These are phyloP conservation scores for Lochmaea capreae DNA, from an alignment of 2,888 invertebrate species.

Conservation along the genomic window DNA sequence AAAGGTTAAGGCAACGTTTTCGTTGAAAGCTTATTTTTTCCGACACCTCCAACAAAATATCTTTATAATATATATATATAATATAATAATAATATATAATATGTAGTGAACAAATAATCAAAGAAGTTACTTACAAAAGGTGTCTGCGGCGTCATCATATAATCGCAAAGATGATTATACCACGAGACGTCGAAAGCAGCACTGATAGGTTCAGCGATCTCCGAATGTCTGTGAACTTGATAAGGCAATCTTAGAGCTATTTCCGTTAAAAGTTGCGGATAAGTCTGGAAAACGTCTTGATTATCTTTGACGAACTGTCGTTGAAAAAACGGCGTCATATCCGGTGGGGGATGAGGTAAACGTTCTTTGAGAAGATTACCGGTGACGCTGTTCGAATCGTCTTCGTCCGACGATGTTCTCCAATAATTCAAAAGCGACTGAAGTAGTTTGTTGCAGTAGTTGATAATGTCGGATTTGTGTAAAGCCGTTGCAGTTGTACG, in stretches of 20 bases:
- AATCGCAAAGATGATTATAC: constrained; percentile 86
- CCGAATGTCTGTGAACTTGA: constrained; percentile 87
- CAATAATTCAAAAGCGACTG: constrained; percentile 79
- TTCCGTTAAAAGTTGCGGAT: constrained; percentile 94
- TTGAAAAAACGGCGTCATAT: constrained; percentile 96
- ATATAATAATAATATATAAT: too few species aligned
- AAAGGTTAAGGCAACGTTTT: too few species aligned
- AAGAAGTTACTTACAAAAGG: constrained; percentile 73
- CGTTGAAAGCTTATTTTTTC: too few species aligned
- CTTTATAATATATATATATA: too few species aligned
- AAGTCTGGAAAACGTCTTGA: constrained; percentile 93
- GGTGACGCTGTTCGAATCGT: constrained; percentile 61
- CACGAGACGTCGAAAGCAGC: constrained; percentile 73
- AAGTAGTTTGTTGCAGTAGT: constrained; percentile 78
- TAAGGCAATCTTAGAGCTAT: constrained; percentile 94
- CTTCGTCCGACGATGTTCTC: constrained; percentile 71
- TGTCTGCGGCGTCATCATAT: constrained; percentile 87
- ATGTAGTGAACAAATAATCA: too few species aligned
- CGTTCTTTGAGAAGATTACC: constrained; percentile 85
- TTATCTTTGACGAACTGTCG: constrained; percentile 93
- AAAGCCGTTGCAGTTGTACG: constrained; percentile 78
- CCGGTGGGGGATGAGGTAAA: constrained; percentile 84
- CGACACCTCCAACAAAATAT: too few species aligned
- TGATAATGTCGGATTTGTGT: constrained; percentile 77
- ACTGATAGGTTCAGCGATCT: constrained; percentile 65